Evolutionary conservation across 2,113 vertebrate species (phyloP).

Genomic region (Diadophis punctatus): DNA sequence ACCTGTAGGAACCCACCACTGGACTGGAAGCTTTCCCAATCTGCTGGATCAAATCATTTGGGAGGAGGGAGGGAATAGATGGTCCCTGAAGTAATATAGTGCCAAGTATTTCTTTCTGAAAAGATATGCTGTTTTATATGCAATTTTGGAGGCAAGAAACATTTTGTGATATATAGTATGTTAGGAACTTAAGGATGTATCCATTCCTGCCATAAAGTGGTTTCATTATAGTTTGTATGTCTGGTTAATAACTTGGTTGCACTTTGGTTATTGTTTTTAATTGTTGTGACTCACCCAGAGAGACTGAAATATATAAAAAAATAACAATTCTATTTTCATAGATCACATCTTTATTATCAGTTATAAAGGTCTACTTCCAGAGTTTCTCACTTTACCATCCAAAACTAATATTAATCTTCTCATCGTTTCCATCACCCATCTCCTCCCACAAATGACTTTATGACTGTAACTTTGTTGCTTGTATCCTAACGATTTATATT

Average conservation of each 20-base stretch:
- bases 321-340: background rate
- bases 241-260: background rate
- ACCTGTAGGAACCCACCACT: no score
- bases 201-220: background rate
- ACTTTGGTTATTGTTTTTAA: background rate
- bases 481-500: no score
- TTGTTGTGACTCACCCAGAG: background rate
- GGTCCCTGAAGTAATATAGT: background rate
- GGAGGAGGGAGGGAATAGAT: background rate
- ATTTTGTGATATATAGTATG: background rate
- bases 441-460: no score
- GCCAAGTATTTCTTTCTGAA: background rate
- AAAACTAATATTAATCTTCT: no score
- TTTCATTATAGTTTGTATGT: background rate
- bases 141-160: background rate
- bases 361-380: background rate
- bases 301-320: background rate
- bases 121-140: background rate
- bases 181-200: background rate
- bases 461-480: no score
- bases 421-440: no score
- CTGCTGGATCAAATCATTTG: background rate
- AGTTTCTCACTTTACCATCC: background rate
- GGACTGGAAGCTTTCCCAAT: background rate
- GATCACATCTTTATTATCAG: background rate